These are phyloP conservation scores for Lasius fuliginosus DNA, from an alignment of 2,888 invertebrate species.

Conservation along the genomic window DNA sequence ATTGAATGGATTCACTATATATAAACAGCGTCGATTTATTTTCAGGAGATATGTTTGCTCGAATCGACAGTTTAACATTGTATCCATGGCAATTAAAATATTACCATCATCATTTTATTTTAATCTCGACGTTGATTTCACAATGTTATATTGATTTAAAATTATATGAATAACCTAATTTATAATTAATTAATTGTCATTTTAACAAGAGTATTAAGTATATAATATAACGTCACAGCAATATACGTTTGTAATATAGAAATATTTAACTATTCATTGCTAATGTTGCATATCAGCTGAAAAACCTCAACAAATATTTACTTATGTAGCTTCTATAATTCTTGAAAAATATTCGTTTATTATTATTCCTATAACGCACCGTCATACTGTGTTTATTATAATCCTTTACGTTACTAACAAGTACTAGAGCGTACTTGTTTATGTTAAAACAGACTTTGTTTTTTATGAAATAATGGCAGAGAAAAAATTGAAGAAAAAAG, in stretches of 20 bases:
- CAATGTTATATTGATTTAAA: slow-evolving; percentile 8
- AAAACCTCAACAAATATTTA: slow-evolving; percentile 12
- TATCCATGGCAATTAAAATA: slow-evolving; percentile 25
- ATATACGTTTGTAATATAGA: neutral
- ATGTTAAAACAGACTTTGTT: slow-evolving; percentile 16
- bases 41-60: slow-evolving; percentile 22
- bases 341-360: slow-evolving; percentile 17
- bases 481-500: slow-evolving; percentile 21
- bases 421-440: neutral
- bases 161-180: slow-evolving; percentile 16
- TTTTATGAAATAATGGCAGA: slow-evolving; percentile 5
- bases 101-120: slow-evolving; percentile 3
- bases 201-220: slow-evolving; percentile 4
- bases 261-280: neutral
- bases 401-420: too few relatives aligned
- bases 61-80: slow-evolving; percentile 12
- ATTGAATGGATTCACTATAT: slow-evolving; percentile 7
- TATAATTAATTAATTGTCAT: slow-evolving; percentile 40
- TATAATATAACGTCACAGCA: neutral
- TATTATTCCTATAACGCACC: slow-evolving; percentile 9
- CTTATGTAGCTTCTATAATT: neutral
- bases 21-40: slow-evolving; percentile 20
- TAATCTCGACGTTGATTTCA: slow-evolving; percentile 22
- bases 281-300: slow-evolving; percentile 2
- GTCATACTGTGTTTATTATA: neutral